phyloP scores from a whole-genome alignment of 2,797 vertebrate genomes.

The Ammospiza maritima region DNA sequence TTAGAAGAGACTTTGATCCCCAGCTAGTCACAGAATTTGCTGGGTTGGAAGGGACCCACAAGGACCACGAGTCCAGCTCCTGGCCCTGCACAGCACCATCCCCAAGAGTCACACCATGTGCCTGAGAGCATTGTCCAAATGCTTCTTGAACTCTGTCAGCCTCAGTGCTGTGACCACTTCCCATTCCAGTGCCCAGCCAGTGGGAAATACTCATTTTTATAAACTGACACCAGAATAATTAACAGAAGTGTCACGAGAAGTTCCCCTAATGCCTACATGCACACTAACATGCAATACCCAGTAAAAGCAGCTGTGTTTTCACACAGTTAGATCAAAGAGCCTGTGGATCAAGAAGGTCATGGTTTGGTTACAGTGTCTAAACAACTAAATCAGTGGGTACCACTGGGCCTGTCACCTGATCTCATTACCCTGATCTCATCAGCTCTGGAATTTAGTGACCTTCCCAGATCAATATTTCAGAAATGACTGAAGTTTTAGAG shows the following conservation, averaged over 20 bases:
- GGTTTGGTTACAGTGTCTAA: conserved; percentile 60
- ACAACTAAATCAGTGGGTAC: conserved; percentile 59
- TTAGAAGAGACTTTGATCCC: not conserved
- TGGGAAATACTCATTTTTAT: not conserved
- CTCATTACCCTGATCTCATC: conserved; percentile 51
- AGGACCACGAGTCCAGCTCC: not conserved
- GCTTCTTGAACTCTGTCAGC: not conserved
- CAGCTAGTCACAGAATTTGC: not conserved
- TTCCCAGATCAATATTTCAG: conserved; percentile 56
- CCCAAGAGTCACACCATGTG: not conserved
- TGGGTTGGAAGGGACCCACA: not conserved
- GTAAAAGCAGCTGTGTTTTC: conserved; percentile 63
- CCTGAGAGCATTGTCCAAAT: not conserved
- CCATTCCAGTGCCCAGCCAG: not conserved
- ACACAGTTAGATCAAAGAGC: conserved; percentile 55
- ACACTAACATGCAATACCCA: not conserved
- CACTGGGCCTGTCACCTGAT: conserved; percentile 42
- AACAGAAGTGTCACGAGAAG: not conserved
- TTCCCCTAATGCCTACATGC: not conserved
- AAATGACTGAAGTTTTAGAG: conserved; percentile 36
- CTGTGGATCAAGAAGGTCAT: conserved; percentile 49
- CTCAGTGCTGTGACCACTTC: not conserved
- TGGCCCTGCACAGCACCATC: not conserved
- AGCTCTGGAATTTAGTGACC: conserved; percentile 43
- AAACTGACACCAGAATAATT: not conserved